Percentiles rank a stretch among this genome's conserved stretches.
Conservation (phyloP, 2,113 vertebrate genomes). For the Coptodon bakossiorum region DNA sequence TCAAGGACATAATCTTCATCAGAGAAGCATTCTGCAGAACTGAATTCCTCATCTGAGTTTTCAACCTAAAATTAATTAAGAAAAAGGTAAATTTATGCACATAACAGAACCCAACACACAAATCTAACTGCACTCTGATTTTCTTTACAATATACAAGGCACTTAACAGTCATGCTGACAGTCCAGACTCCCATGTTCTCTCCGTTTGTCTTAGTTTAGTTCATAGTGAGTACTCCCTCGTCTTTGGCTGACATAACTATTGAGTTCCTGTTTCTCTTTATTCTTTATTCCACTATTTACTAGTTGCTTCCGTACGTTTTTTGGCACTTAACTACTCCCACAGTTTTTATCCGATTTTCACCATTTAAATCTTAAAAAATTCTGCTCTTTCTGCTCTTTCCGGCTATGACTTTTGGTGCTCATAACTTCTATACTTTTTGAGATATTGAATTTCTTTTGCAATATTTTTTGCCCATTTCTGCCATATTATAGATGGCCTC, state of each 20-base stretch:
- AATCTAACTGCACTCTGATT: not conserved
- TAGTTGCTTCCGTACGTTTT: too few relatives aligned
- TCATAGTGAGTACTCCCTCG: not conserved
- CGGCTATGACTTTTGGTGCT: too few relatives aligned
- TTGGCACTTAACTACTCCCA: too few relatives aligned
- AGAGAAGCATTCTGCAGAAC: not conserved
- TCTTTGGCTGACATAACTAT: not conserved
- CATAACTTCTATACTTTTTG: too few relatives aligned
- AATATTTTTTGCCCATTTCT: too few relatives aligned
- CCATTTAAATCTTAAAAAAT: too few relatives aligned
- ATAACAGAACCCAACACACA: not conserved
- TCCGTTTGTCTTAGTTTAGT: not conserved
- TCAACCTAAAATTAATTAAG: not conserved
- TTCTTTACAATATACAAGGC: not conserved
- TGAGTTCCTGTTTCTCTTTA: too few relatives aligned
- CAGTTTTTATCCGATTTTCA: too few relatives aligned
- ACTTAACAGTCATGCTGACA: fast-evolving
- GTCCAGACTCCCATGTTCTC: not conserved
- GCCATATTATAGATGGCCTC: too few relatives aligned
- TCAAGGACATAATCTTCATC: not conserved
- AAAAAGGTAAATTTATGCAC: not conserved
- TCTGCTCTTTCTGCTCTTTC: too few relatives aligned
- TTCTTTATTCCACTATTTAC: too few relatives aligned
- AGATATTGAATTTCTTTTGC: too few relatives aligned
- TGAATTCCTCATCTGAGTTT: not conserved